Percentiles rank a stretch among this genome's conserved stretches.
Conservation (phyloP, 2,888 invertebrate genomes). For the Xestia xanthographa region DNA sequence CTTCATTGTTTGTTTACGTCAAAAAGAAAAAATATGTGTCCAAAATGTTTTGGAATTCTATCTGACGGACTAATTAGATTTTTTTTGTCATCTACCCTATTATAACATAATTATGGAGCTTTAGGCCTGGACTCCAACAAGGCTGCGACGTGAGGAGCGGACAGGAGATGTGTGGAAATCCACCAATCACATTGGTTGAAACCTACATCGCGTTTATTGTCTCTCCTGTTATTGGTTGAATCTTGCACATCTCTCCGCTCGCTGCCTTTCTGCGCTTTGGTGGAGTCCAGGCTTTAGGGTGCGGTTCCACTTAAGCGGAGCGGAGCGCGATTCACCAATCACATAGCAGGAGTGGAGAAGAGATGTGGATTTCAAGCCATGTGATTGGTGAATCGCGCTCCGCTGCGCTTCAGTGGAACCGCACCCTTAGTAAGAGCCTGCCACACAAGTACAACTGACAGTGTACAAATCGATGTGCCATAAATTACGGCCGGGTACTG, state of each 20-base stretch:
- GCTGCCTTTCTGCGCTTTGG: neutral
- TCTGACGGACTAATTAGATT: too few species aligned
- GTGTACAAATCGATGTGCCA: neutral
- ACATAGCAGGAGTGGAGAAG: too few species aligned
- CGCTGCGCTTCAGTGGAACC: too few species aligned
- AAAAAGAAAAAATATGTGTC: too few species aligned
- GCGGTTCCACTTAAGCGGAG: too few species aligned
- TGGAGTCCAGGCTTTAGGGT: too few species aligned
- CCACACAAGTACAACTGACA: neutral
- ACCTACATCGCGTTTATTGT: neutral
- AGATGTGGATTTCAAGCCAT: too few species aligned
- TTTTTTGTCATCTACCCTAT: too few species aligned
- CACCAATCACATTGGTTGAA: neutral
- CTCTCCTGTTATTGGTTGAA: neutral
- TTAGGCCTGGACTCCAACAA: neutral
- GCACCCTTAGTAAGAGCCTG: neutral
- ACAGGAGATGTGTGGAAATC: neutral
- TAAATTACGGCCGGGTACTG: constrained; percentile 2
- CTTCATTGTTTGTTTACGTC: too few species aligned
- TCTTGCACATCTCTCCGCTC: neutral
- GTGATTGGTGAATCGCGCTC: too few species aligned
- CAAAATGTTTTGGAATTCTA: too few species aligned
- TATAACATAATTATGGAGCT: neutral
- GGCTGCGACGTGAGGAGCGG: neutral
- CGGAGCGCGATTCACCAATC: too few species aligned